Conservation (phyloP, 2,797 vertebrate species). For the Sebastiscus tertius region DNA sequence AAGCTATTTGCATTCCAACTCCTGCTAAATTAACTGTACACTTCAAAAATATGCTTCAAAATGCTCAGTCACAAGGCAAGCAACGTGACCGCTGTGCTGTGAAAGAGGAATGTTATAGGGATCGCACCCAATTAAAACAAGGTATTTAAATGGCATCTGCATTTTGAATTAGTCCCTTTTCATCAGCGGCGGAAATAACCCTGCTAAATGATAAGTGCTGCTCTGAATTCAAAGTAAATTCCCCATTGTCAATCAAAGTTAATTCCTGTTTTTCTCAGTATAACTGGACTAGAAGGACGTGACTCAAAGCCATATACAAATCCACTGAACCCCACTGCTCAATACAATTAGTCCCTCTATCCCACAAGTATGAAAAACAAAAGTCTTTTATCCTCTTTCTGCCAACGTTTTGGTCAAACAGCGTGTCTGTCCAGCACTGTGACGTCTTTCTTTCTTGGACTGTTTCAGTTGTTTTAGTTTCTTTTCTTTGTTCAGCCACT, state of each 20-base stretch:
- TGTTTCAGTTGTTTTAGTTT: conserved; percentile 13
- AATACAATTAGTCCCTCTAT: not conserved
- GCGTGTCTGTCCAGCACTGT: not conserved
- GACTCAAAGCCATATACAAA: not conserved
- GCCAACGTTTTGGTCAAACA: not conserved
- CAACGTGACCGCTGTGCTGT: conserved; percentile 50
- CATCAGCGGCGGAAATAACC: not conserved
- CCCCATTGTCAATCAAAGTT: not conserved
- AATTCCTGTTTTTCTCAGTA: not conserved
- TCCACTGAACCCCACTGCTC: not conserved
- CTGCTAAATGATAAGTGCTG: not conserved
- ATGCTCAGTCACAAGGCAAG: conserved; percentile 42
- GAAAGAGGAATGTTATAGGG: not conserved
- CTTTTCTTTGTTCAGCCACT: not conserved
- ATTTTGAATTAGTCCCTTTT: conserved; percentile 15
- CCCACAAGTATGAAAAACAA: conserved; percentile 12
- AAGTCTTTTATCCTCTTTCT: not conserved
- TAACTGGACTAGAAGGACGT: not conserved
- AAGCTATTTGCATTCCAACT: conserved; percentile 51
- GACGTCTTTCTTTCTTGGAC: not conserved
- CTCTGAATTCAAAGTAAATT: not conserved
- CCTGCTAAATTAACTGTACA: conserved; percentile 56
- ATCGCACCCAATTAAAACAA: conserved; percentile 32
- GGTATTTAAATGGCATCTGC: conserved; percentile 32
- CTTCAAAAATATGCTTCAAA: conserved; percentile 44